A percentile compares a stretch with the other conserved stretches of the same genome.
Evolutionary conservation across 2,888 invertebrate species (phyloP).

Genomic region (Cerceris ruficornis): DNA sequence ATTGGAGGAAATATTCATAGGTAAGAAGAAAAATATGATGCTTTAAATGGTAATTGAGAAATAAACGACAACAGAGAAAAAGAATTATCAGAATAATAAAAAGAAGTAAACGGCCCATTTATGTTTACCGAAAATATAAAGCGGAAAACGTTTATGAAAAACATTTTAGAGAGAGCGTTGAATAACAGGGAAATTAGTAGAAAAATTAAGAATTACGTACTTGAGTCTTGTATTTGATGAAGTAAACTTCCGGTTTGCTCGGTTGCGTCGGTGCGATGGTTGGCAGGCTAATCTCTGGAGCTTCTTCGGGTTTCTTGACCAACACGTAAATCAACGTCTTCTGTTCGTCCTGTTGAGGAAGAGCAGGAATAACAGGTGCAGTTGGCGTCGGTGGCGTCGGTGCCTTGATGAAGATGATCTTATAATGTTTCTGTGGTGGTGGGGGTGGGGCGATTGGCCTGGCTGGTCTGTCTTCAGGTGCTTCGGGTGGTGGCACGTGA

Average conservation of each 20-base stretch:
- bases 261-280: constrained; percentile 91
- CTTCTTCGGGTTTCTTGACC: constrained; percentile 94
- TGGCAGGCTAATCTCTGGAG: constrained; percentile 90
- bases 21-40: too few species aligned
- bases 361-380: constrained; percentile 89
- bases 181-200: neutral
- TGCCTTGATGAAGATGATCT: constrained; percentile 96
- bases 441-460: constrained; percentile 87
- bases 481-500: constrained; percentile 93
- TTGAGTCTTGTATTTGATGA: constrained; percentile 92
- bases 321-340: constrained; percentile 94
- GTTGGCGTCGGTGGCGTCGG: constrained; percentile 92
- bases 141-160: neutral
- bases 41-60: too few species aligned
- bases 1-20: too few species aligned
- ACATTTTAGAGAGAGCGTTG: neutral
- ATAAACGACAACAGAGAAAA: neutral
- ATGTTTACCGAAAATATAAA: neutral
- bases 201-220: constrained; percentile 52
- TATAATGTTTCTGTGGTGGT: constrained; percentile 93
- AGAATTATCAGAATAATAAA: neutral
- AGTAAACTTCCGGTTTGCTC: constrained; percentile 94
- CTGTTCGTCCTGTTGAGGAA: constrained; percentile 92
- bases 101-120: neutral
- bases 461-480: constrained; percentile 86